phyloP scores from a whole-genome alignment of 2,888 invertebrate species.

The Rhyacophila evoluta region DNA sequence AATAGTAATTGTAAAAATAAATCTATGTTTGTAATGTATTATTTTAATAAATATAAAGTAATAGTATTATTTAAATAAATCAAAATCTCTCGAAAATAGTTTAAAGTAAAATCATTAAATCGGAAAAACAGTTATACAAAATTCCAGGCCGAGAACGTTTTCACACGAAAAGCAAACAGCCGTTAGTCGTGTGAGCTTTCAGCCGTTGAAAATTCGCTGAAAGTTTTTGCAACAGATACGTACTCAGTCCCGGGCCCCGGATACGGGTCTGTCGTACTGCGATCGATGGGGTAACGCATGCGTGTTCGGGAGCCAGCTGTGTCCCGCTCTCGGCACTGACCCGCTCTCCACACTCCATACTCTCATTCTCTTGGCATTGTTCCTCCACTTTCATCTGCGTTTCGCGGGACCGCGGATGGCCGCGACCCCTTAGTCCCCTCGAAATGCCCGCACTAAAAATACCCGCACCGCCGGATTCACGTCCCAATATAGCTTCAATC shows the following conservation, averaged over 20 bases:
- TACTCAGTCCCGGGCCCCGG: slow-evolving; percentile 25
- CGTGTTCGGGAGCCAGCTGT: slow-evolving; percentile 22
- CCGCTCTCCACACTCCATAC: slow-evolving; percentile 33
- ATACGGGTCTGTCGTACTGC: slow-evolving; percentile 26
- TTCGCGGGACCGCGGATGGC: slow-evolving; percentile 24
- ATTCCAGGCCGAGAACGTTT: too few species aligned
- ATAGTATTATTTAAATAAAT: too few species aligned
- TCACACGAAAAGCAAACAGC: too few species aligned
- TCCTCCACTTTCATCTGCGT: slow-evolving; percentile 24
- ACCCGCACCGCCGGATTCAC: slow-evolving; percentile 17
- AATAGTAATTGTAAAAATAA: too few species aligned
- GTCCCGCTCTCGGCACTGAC: slow-evolving; percentile 42
- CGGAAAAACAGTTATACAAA: too few species aligned
- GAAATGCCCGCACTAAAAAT: slow-evolving; percentile 24
- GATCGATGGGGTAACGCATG: not conserved
- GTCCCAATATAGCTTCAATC: slow-evolving; percentile 12
- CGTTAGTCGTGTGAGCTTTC: not conserved
- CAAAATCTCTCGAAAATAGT: too few species aligned
- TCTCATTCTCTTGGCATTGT: slow-evolving; percentile 12
- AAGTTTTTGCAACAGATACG: not conserved
- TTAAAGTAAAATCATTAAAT: too few species aligned
- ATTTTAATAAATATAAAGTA: too few species aligned
- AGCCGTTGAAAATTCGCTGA: not conserved
- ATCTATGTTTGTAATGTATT: too few species aligned
- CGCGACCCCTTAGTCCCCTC: not conserved